Base-by-base conservation (phyloP, 2,888 invertebrate species). In the Cryptocephalus moraei region DNA sequence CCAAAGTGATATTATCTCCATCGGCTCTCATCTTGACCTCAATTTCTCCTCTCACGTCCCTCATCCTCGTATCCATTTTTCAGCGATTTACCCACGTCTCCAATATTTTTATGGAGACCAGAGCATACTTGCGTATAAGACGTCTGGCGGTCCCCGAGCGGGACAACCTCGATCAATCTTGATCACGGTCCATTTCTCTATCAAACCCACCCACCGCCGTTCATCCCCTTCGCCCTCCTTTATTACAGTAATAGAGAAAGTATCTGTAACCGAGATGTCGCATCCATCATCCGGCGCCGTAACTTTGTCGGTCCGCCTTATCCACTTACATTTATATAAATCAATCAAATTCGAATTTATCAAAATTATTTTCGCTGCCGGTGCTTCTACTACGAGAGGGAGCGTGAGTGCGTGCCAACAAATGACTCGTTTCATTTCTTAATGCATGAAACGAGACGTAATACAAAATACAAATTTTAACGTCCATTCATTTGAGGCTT, bases 321-420 rank as follows among this genome's bases (percentile, higher is more conserved):
- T 59, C 61, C 55, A 59, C 56, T 58, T 57, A 57, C 56, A 59
- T 61, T 58, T 60, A 57, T 60, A 61, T 62, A 58, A 61, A 60
- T 61, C 61, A 58, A 61, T 59, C 60, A 58, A 56, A 57, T 46
- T 49, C 53, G 55, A 60, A 62, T 62, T 59, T 60, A 58, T 60
- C 60, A 57, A 56, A 56, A 58, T 58, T 59, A 58, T 52, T 51
- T 50, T 49, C 45, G 52, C 39, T 41, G 22, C 22, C 22, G 22
- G 22, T 22, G 22, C 22, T 6, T 22, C 22, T 22, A 6, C 22
- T 22, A 22, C 22, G 22, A 22, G 22, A 22, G 22, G 22, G 22
- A 22, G 22, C 3, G 22, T 22, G 6, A 22, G 22, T 6, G 22
- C 6, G 3, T 22, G 22, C 22, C 22, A 2, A 22, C 22, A 22